Evolutionary conservation across 2,888 invertebrate species (phyloP).

Genomic region (Drosophila affinis): DNA sequence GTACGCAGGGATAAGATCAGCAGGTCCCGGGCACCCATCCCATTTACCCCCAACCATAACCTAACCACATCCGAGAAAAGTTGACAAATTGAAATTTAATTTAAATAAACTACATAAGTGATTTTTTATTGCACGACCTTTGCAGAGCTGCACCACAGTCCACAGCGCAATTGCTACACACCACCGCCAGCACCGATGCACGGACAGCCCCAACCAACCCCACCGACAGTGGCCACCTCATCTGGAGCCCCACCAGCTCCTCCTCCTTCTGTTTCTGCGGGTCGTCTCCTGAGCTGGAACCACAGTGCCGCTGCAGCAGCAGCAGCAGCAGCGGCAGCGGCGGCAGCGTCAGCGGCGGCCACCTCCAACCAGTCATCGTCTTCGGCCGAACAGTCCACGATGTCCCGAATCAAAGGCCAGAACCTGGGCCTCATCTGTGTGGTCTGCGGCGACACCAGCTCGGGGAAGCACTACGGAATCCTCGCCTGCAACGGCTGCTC

Average conservation of each 20-base stretch:
- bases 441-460: conserved; percentile 98
- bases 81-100: conserved; percentile 79
- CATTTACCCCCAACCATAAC: background rate
- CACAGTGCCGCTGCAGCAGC: conserved; percentile 79
- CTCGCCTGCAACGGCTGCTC: conserved; percentile 99
- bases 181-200: conserved; percentile 64
- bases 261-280: conserved; percentile 40
- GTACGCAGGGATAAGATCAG: conserved; percentile 70
- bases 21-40: conserved; percentile 5
- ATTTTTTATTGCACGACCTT: conserved; percentile 63
- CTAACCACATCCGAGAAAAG: conserved; percentile 3
- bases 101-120: conserved; percentile 79
- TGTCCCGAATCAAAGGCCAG: conserved; percentile 84
- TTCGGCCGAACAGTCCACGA: conserved; percentile 33
- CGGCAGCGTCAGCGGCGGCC: conserved; percentile 62
- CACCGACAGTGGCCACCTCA: conserved; percentile 21
- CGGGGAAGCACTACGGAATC: conserved; percentile 98
- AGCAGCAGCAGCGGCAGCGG: conserved; percentile 67
- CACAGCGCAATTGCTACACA: conserved; percentile 81
- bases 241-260: conserved; percentile 7
- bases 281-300: conserved; percentile 82
- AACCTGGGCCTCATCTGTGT: conserved; percentile 94
- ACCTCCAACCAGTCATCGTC: conserved; percentile 59
- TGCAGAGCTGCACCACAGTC: conserved; percentile 81
- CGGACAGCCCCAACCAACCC: conserved; percentile 40